Evolutionary conservation across 35 echinoderm and acorn worm species (phyloP), one percentile per base, ranked within the genome.

Genomic region (Strongylocentrotus purpuratus): DNA sequence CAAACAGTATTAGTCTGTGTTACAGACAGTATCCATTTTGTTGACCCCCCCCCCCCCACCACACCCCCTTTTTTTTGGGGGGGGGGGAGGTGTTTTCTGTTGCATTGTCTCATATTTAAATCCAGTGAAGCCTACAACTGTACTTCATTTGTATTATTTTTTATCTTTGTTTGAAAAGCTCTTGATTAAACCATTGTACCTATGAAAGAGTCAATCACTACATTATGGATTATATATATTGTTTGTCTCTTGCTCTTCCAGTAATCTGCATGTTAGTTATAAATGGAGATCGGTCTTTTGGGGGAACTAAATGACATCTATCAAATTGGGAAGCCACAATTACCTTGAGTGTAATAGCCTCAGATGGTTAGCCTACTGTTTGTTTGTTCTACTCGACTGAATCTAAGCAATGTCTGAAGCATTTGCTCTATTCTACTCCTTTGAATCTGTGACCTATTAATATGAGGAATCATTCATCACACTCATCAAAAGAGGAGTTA

Each of bases 371-470:
- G 20, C 65, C 65, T 28, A 28, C 7, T 78, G 65, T 78, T 78
- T 78, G 65, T 78, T 78, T n/a, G 65, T 78, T 78, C 20, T 78
- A 78, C 65, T 78, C 25, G 22, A 78, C 65, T 78, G 65, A 22
- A 78, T n/a, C 15, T 70, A 70, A 5, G 61, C 61, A 70, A 28
- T 78, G 65, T 78, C 65, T 78, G 65, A 22, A 78, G 65, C 65
- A 78, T 78, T 78, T 25, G 65, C 28, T 78, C 5, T 78, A 78
- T 78, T 78, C 65, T n/a, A 78, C 65, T 18, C 65, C n/a, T 78
- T 78, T 78, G 65, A 78, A 78, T 78, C 65, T 28, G 20, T 78
- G 65, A 78, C 65, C 65, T 78, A 78, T 78, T n/a, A n/a, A 78
- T 28, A 28, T 28, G 20, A 78, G n/a, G 65, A 78, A 78, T 28